Percentiles rank a stretch among this genome's conserved stretches.
Conservation (phyloP, 2,888 invertebrate species). For the Harpalus rufipes region DNA sequence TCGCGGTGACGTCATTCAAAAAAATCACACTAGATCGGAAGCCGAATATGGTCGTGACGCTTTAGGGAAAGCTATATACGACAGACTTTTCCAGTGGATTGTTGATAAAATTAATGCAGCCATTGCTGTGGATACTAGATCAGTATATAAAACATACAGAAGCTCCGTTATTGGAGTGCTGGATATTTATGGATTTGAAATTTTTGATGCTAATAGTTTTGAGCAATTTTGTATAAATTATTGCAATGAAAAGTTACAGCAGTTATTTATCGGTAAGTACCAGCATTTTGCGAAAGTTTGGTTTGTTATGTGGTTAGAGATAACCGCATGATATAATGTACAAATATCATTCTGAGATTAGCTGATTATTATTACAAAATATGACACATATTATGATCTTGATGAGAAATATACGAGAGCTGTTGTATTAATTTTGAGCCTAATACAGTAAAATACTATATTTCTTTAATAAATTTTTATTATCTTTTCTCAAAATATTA, state of each 20-base stretch:
- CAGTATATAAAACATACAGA: constrained; percentile 80
- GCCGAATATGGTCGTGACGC: constrained; percentile 95
- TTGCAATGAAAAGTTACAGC: constrained; percentile 99
- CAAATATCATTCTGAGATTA: constrained; percentile 10
- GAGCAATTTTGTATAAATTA: constrained; percentile 99
- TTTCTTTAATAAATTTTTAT: no score
- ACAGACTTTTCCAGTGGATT: constrained; percentile 96
- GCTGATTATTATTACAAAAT: not conserved
- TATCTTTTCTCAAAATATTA: no score
- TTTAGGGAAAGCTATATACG: constrained; percentile 96
- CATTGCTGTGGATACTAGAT: constrained; percentile 86
- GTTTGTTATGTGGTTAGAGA: constrained; percentile 3
- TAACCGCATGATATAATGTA: constrained; percentile 31
- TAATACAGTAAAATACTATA: no score
- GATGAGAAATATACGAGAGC: no score
- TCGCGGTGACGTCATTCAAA: constrained; percentile 94
- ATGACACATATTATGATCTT: no score
- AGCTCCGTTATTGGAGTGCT: constrained; percentile 95
- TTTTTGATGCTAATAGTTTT: constrained; percentile 97
- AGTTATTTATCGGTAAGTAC: constrained; percentile 96
- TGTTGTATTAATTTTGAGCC: no score
- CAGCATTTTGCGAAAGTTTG: constrained; percentile 78
- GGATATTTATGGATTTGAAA: constrained; percentile 99
- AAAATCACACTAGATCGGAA: constrained; percentile 91
- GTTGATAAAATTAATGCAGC: constrained; percentile 94